phyloP scores from a whole-genome alignment of 2,797 vertebrate genomes.

The Microcaecilia unicolor region DNA sequence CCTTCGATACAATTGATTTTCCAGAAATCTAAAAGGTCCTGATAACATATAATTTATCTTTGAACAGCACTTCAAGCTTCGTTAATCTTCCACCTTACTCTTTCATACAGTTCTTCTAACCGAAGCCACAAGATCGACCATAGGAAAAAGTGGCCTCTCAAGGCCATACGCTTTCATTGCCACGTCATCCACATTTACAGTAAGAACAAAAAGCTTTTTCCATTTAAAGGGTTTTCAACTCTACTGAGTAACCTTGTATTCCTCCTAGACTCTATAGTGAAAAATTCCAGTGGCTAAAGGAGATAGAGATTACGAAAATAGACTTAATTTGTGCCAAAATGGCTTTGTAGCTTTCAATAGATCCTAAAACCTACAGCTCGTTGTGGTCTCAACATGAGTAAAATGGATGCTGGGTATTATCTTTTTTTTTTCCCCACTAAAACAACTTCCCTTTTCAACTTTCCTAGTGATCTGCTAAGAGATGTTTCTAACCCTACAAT shows the following conservation, averaged over 20 bases:
- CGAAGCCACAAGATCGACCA: rapidly evolving
- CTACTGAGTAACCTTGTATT: not conserved
- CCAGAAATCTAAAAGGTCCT: not conserved
- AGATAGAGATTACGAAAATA: conserved; percentile 32
- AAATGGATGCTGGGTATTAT: conserved; percentile 6
- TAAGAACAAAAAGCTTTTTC: not conserved
- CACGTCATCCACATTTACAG: not conserved
- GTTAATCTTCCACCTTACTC: not conserved
- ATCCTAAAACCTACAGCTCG: conserved; percentile 14
- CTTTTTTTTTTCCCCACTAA: conserved; percentile 19
- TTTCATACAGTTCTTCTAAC: not conserved
- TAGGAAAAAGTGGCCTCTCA: not conserved
- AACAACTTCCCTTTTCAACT: conserved; percentile 15
- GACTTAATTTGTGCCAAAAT: conserved; percentile 34
- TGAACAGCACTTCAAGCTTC: too few relatives aligned
- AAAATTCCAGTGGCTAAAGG: conserved; percentile 9
- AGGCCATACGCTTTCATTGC: not conserved
- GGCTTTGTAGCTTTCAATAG: conserved; percentile 7
- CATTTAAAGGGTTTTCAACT: not conserved
- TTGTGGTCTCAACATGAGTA: conserved; percentile 17
- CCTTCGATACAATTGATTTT: not conserved
- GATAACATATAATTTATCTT: too few relatives aligned
- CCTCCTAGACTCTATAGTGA: conserved; percentile 7
- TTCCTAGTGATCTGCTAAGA: conserved; percentile 11
- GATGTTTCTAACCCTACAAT: conserved; percentile 35